These are phyloP conservation scores for Strix uralensis DNA, from an alignment of 2,113 vertebrate genomes.

Conservation along the genomic window DNA sequence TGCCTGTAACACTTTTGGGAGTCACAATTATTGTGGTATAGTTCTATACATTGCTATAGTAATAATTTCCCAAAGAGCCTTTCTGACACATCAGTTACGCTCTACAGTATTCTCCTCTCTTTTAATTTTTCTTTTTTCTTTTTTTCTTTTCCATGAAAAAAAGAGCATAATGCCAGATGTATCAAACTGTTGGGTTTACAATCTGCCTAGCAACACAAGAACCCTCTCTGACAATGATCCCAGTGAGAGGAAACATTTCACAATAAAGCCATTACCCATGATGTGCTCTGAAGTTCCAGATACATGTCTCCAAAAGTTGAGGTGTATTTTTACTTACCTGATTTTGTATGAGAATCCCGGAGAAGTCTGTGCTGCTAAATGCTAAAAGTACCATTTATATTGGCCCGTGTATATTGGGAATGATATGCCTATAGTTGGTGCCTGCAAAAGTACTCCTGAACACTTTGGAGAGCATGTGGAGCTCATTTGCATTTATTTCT, in stretches of 20 bases:
- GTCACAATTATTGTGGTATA: not conserved
- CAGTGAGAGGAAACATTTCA: constrained; percentile 12
- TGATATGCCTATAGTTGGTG: not conserved
- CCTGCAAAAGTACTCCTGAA: not conserved
- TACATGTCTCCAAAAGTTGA: not conserved
- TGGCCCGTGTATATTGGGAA: not conserved
- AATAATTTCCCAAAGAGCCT: not conserved
- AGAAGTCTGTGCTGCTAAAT: not conserved
- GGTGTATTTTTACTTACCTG: not conserved
- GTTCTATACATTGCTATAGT: not conserved
- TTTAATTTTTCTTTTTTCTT: not conserved
- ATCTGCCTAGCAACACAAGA: constrained; percentile 12
- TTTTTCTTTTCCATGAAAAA: not conserved
- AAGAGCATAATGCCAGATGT: not conserved
- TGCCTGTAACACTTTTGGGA: not conserved
- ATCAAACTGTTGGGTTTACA: not conserved
- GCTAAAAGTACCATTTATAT: not conserved
- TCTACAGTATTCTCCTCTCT: not conserved
- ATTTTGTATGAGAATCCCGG: not conserved
- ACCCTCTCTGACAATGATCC: not conserved
- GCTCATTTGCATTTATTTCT: not conserved
- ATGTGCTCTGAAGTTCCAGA: not conserved
- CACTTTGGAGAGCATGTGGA: not conserved
- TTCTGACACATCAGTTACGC: not conserved
- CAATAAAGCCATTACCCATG: not conserved